phyloP scores from a whole-genome alignment of 2,888 invertebrate species.

The Cephonodes hylas region DNA sequence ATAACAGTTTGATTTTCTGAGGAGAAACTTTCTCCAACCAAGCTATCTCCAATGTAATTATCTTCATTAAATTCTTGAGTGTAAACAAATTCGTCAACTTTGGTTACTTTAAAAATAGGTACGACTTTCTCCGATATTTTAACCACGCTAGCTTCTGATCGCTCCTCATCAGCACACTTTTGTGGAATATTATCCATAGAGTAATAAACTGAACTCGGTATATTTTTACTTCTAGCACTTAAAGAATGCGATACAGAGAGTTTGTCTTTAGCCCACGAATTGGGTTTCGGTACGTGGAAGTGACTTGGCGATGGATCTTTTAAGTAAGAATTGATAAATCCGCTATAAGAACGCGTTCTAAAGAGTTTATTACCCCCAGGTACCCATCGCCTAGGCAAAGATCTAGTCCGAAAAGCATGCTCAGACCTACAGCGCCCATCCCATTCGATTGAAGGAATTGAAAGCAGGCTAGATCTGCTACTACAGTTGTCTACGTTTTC shows the following conservation, averaged over 20 bases:
- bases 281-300: slow-evolving; percentile 67
- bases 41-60: slow-evolving; percentile 62
- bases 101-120: slow-evolving; percentile 48
- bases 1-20: slow-evolving; percentile 54
- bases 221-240: background rate
- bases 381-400: slow-evolving; percentile 46
- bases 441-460: slow-evolving; percentile 69
- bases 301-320: slow-evolving; percentile 66
- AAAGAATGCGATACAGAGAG: background rate
- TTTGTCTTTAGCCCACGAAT: slow-evolving; percentile 44
- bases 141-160: slow-evolving; percentile 33
- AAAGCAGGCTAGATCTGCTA: slow-evolving; percentile 60
- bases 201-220: slow-evolving; percentile 31
- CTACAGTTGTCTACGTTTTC: slow-evolving; percentile 29
- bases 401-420: slow-evolving; percentile 46
- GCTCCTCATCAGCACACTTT: slow-evolving; percentile 42
- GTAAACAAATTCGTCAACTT: slow-evolving; percentile 60
- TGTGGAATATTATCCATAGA: slow-evolving; percentile 59
- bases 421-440: slow-evolving; percentile 56
- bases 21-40: slow-evolving; percentile 57
- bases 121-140: slow-evolving; percentile 49
- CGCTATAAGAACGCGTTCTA: slow-evolving; percentile 66
- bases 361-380: slow-evolving; percentile 38
- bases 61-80: slow-evolving; percentile 74
- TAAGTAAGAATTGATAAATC: slow-evolving; percentile 63